Conservation (phyloP, 1,140 invertebrate species). For the Pseudoatta argentina region DNA sequence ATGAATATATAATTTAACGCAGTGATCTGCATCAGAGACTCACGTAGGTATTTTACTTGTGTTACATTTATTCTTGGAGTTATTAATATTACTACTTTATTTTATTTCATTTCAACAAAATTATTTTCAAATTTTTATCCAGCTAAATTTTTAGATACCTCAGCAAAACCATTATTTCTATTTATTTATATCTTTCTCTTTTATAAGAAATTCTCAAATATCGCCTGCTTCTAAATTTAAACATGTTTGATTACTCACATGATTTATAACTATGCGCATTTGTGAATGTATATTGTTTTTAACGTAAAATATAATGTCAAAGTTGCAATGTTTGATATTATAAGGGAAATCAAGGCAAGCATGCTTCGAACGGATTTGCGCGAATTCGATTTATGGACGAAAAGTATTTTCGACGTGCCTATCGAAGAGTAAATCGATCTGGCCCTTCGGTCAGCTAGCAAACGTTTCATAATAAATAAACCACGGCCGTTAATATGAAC, state of each 20-base stretch:
- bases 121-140: no score
- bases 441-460: constrained; percentile 55
- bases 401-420: constrained; percentile 31
- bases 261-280: not conserved
- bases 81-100: no score
- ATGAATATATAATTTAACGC: no score
- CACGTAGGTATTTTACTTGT: no score
- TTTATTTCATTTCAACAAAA: no score
- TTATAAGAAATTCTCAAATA: not conserved
- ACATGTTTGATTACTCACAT: not conserved
- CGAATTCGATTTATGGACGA: constrained; percentile 31
- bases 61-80: no score
- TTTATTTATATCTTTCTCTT: not conserved
- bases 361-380: not conserved
- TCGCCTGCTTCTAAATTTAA: not conserved
- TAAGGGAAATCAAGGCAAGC: not conserved
- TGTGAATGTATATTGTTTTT: not conserved
- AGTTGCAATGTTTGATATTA: constrained; percentile 7
- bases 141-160: no score
- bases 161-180: no score
- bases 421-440: constrained; percentile 48
- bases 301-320: constrained; percentile 2
- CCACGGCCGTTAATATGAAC: constrained; percentile 52
- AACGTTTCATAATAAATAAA: constrained; percentile 64
- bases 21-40: no score